Conservation (phyloP, 1,140 invertebrate genomes). For the Nasonia longicornis region DNA sequence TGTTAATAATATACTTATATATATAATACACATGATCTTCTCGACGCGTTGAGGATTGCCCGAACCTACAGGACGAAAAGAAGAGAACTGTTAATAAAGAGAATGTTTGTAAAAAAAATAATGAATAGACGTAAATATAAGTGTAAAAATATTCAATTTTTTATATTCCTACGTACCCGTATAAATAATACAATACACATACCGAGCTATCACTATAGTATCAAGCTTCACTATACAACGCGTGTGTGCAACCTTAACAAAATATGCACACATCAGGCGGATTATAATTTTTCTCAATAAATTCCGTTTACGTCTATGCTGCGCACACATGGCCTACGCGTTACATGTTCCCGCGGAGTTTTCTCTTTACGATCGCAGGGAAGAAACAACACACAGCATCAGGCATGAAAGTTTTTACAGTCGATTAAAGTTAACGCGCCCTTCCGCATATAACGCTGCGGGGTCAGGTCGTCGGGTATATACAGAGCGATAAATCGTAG, state of each 20-base stretch:
- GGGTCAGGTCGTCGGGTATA: background rate
- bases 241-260: background rate
- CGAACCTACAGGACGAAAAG: background rate
- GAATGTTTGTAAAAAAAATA: background rate
- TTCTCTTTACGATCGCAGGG: background rate
- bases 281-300: background rate
- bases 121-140: conserved; percentile 16
- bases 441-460: background rate
- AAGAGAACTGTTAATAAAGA: conserved; percentile 16
- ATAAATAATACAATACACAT: background rate
- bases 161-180: conserved; percentile 17
- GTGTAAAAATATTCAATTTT: conserved; percentile 38
- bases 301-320: background rate
- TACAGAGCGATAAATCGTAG: background rate
- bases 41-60: background rate
- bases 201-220: background rate
- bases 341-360: background rate
- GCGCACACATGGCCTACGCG: too few relatives aligned
- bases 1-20: conserved; percentile 32
- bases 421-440: conserved; percentile 1
- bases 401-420: conserved; percentile 3
- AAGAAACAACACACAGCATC: background rate
- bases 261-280: background rate
- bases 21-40: background rate
- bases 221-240: too few relatives aligned